Evolutionary conservation across 2,113 vertebrate genomes (phyloP), one percentile per base, ranked within the genome.

Genomic region (Myotis lucifugus): DNA sequence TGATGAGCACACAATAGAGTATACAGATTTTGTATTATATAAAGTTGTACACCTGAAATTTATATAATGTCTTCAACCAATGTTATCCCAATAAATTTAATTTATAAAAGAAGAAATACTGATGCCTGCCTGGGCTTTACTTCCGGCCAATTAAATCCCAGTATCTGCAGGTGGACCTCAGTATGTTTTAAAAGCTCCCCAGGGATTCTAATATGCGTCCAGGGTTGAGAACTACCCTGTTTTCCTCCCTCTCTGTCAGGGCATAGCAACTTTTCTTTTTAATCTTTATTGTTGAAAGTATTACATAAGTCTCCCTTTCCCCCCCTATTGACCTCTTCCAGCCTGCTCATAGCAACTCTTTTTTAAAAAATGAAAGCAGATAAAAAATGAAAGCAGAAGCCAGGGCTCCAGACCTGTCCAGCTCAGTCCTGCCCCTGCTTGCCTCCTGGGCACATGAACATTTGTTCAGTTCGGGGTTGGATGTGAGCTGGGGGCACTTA

Each of bases 341-440:
- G 25, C 59, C 59, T 61, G 59, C 23, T 61, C 10, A 0, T 7
- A 34, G 40, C 42, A 8, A 48, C 8, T 8, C 32, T 88, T 70
- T 27, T 8, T 10, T 5, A 8, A 18, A 13, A 34, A 19, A 13
- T 21, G 5, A 17, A 50, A 42, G 61, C 34, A 4, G 72, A 8
- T 12, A 6, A 13, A 37, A 37, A 37, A 37, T 37, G 37, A 37
- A 37, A 23, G 59, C 3, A 0, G 8, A 7, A 42, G 25, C 37
- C 12, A 2, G 59, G 61, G 23, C 34, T 40, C 54, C 0, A 3
- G 52, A 3, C 14, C 50, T 42, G 23, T 7, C 15, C 1, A 25
- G 59, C 54, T n/a, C 0, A 1, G 0, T 2, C 4, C 8, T 11
- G 46, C 5, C 40, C 18, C 1, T 0, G 10, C 29, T 5, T 1